Base-by-base conservation (phyloP, 2,113 vertebrate genomes). In the Stercorarius parasiticus region DNA sequence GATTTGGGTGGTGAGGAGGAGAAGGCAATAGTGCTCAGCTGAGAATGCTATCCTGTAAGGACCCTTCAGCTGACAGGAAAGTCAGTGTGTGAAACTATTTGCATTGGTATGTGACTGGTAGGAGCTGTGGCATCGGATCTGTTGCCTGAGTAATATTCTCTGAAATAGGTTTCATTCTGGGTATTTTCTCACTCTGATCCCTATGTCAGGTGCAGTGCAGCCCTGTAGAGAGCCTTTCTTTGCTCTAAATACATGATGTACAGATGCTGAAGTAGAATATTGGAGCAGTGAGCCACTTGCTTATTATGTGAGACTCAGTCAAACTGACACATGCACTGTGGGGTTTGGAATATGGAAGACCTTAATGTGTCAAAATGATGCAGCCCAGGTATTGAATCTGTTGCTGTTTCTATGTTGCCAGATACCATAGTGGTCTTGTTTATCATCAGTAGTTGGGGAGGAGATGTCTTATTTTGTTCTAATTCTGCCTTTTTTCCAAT, bases 241-340 rank as follows among this genome's bases (percentile, higher is more conserved):
- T 91, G 40, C 32, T 66, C 66, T 61, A 38, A 49, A 27, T 45
- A 27, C 4, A 0, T 38, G 50, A 59, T 52, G 47, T 53, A 34
- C 14, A n/a, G 43, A 23, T 93, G 38, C 49, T 59, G 26, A 49
- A 55, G n/a, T n/a, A 59, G 50, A 18, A 64, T 30, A 6, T 7
- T 58, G 55, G 27, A 65, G 43, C 10, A 45, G 43, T 16, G 38
- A 86, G 30, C 34, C 0, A 1, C 34, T 58, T 72, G 59, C 34
- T 61, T 8, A 3, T 40, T 59, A 27, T 0, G 0, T 52, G 55
- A 64, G 36, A 25, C 56, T 29, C 20, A 6, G 38, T 53, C 64
- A 27, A 53, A 16, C 36, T 42, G n/a, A 16, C 27, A 13, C 7
- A 15, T 43, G 36, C 20, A 4, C 49, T 18, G 34, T 47, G 38